Evolutionary conservation across 2,797 vertebrate genomes (phyloP).

Genomic region (Champsocephalus esox): DNA sequence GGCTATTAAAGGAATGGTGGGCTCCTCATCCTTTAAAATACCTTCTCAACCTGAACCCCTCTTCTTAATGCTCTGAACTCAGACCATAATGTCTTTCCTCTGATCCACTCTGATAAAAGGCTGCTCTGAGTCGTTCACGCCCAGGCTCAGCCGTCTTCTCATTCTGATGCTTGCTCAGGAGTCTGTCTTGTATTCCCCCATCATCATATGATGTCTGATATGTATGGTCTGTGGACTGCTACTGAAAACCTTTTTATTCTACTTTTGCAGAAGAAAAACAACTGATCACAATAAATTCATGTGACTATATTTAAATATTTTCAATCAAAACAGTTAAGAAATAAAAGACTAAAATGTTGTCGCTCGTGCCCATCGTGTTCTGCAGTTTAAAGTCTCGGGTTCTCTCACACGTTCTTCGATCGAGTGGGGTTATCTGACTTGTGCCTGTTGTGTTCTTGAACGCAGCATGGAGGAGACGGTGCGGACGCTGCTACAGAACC

Average conservation of each 20-base stretch:
- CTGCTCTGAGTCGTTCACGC: neutral
- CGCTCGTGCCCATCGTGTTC: neutral
- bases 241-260: no score
- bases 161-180: neutral
- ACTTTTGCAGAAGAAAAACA: no score
- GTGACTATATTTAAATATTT: neutral
- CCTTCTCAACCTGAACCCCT: neutral
- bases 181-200: neutral
- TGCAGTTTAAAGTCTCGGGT: neutral
- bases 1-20: neutral
- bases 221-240: neutral
- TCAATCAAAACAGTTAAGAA: no score
- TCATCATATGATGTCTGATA: slow-evolving; percentile 1
- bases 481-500: slow-evolving; percentile 88
- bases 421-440: slow-evolving; percentile 9
- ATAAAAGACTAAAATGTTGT: neutral
- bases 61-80: neutral
- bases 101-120: neutral
- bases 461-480: slow-evolving; percentile 94
- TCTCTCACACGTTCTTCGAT: neutral
- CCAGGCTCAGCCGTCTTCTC: neutral
- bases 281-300: no score
- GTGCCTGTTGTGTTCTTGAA: slow-evolving; percentile 37
- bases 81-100: slow-evolving; percentile 2
- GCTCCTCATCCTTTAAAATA: slow-evolving; percentile 2